Evolutionary conservation across 2,113 vertebrate genomes (phyloP).

Genomic region (Paraplagusia blochii): DNA sequence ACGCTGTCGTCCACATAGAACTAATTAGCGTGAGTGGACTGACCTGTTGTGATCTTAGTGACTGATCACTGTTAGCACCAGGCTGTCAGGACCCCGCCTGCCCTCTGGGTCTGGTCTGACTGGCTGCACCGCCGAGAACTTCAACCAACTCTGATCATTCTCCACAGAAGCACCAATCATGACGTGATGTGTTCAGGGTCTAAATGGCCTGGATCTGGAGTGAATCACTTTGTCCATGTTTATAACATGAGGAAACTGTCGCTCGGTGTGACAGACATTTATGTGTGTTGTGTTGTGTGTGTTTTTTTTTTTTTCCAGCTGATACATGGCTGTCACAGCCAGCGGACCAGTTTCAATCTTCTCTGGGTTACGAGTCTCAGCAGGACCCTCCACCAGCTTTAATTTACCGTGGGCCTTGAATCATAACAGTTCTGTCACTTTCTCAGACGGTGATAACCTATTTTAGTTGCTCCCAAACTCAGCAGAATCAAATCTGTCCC

Average conservation of each 20-base stretch:
- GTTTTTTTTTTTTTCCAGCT: conserved; percentile 26
- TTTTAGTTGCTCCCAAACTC: conserved; percentile 56
- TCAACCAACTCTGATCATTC: neutral
- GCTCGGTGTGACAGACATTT: conserved; percentile 35
- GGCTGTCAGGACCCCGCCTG: neutral
- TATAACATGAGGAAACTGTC: conserved; percentile 16
- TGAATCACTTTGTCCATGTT: conserved; percentile 15
- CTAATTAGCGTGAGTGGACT: conserved; percentile 19
- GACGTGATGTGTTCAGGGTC: no score
- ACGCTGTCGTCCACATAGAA: conserved; percentile 10
- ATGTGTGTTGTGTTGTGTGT: conserved; percentile 29
- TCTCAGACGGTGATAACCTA: conserved; percentile 47
- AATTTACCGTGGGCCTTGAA: conserved; percentile 60
- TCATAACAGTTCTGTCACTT: conserved; percentile 59
- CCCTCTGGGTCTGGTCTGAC: conserved; percentile 1
- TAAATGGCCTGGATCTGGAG: conserved; percentile 1
- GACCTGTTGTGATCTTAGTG: conserved; percentile 15
- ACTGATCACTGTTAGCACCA: conserved; percentile 7
- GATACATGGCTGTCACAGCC: conserved; percentile 28
- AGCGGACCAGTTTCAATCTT: conserved; percentile 48
- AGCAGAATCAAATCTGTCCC: conserved; percentile 50
- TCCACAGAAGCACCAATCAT: neutral
- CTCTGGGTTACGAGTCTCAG: conserved; percentile 49
- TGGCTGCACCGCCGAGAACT: neutral
- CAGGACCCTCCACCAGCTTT: conserved; percentile 54